These are phyloP conservation scores for Lamellibrachia satsuma DNA, from an alignment of 2,888 invertebrate genomes.

Conservation along the genomic window DNA sequence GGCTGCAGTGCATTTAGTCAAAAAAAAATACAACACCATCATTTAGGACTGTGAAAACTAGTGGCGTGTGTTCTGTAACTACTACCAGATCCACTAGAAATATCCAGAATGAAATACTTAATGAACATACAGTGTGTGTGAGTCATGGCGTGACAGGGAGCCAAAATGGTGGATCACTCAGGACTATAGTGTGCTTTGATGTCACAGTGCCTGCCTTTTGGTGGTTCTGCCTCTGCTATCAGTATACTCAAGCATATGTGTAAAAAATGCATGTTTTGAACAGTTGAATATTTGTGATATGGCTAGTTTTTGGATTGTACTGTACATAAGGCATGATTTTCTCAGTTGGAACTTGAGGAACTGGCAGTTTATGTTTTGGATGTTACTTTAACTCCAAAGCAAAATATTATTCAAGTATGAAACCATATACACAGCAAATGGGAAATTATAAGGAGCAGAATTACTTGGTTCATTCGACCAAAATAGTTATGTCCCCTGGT, in stretches of 20 bases:
- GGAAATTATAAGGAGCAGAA: not conserved
- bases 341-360: not conserved
- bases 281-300: not conserved
- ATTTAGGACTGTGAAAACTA: not conserved
- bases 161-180: not conserved
- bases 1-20: not conserved
- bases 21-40: not conserved
- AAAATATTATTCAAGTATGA: not conserved
- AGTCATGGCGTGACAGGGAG: not conserved
- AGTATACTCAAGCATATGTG: not conserved
- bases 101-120: not conserved
- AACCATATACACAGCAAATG: not conserved
- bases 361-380: not conserved
- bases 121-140: not conserved
- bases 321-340: not conserved
- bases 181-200: not conserved
- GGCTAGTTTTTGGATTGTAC: not conserved
- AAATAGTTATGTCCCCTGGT: not conserved
- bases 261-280: not conserved
- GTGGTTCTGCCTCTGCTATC: not conserved
- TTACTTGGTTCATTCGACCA: not conserved
- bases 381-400: not conserved
- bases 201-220: not conserved
- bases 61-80: not conserved
- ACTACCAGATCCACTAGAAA: not conserved